Conservation (phyloP, 2,888 invertebrate species). For the Protonemura montana region DNA sequence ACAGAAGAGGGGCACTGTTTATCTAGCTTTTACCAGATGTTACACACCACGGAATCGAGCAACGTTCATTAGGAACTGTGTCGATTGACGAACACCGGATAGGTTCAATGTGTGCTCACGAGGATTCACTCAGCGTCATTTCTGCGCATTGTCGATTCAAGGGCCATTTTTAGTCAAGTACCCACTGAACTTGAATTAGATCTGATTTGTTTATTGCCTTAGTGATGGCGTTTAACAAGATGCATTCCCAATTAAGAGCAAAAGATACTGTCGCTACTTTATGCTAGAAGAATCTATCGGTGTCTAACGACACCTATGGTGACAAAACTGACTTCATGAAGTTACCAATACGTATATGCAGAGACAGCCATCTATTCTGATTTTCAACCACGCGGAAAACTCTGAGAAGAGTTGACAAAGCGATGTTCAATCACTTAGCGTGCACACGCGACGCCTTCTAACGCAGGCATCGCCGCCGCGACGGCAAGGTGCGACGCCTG, state of each 20-base stretch:
- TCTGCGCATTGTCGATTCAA: not conserved
- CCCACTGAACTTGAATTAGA: not conserved
- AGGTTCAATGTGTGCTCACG: not conserved
- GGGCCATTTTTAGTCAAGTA: not conserved
- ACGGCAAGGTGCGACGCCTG: not conserved
- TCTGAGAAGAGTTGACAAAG: not conserved
- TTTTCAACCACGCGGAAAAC: not conserved
- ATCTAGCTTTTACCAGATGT: constrained; percentile 12
- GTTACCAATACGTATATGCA: not conserved
- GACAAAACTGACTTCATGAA: too few relatives aligned
- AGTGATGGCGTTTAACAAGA: too few relatives aligned
- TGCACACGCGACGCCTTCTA: not conserved
- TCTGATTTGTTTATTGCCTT: not conserved
- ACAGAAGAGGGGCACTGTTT: not conserved
- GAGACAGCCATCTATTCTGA: not conserved
- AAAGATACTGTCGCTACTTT: too few relatives aligned
- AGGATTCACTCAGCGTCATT: not conserved
- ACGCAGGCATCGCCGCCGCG: not conserved
- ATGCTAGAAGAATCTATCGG: too few relatives aligned
- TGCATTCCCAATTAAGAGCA: too few relatives aligned
- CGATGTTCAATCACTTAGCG: not conserved
- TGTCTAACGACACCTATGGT: too few relatives aligned
- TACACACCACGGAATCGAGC: not conserved
- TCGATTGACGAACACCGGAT: not conserved
- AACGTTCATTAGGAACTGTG: not conserved